phyloP scores from a whole-genome alignment of 2,797 vertebrate species.

The Rhabdomys pumilio region DNA sequence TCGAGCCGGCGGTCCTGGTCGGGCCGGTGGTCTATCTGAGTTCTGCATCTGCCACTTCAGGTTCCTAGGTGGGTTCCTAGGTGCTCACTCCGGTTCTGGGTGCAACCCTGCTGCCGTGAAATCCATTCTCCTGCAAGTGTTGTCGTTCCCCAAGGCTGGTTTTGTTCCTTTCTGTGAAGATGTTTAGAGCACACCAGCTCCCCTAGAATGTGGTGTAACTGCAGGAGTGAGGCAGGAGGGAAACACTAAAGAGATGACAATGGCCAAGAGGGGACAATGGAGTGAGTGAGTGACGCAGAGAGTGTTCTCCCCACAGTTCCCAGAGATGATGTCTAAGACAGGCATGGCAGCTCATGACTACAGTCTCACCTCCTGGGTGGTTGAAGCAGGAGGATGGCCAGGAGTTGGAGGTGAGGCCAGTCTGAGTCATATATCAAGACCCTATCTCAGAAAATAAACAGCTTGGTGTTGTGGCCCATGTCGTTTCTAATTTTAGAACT shows the following conservation, averaged over 20 bases:
- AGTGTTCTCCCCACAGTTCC: not conserved
- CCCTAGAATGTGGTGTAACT: not conserved
- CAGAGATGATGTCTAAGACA: not conserved
- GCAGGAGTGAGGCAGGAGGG: not conserved
- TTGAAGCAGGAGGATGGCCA: not conserved
- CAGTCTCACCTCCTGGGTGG: not conserved
- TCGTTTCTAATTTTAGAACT: not conserved
- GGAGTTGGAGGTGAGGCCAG: not conserved
- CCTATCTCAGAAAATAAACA: not conserved
- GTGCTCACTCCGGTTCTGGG: not conserved
- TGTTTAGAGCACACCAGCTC: not conserved
- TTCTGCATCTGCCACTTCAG: not conserved
- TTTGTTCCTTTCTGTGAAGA: not conserved
- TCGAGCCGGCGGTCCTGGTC: not conserved
- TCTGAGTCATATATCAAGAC: not conserved
- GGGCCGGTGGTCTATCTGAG: too few species aligned
- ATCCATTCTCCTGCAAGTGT: not conserved
- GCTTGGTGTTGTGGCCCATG: not conserved
- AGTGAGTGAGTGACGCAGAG: not conserved
- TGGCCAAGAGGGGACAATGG: too few species aligned
- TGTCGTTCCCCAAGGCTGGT: not conserved
- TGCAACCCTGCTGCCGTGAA: not conserved
- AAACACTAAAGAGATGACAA: not conserved
- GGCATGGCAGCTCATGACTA: not conserved
- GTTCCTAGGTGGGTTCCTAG: not conserved